Conservation (phyloP, 2,113 vertebrate species). For the Chaetops frenatus region DNA sequence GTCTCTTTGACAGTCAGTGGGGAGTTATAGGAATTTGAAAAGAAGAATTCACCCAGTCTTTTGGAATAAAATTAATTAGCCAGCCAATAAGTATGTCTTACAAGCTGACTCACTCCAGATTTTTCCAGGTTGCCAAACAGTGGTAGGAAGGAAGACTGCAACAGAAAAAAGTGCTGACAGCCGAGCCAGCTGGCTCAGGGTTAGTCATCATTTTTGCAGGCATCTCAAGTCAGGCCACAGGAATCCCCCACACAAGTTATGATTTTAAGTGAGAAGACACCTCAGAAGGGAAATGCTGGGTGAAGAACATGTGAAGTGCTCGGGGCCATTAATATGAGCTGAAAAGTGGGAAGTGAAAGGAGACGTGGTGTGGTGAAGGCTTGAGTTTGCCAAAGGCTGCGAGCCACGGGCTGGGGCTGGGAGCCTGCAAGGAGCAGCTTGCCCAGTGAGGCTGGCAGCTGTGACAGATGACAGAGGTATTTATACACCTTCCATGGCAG, state of each 20-base stretch:
- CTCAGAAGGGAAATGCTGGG: not conserved
- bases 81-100: not conserved
- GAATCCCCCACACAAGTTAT: not conserved
- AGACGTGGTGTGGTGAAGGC: not conserved
- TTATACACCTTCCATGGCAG: not conserved
- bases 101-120: not conserved
- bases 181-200: not conserved
- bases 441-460: not conserved
- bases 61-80: not conserved
- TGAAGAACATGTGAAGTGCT: not conserved
- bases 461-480: not conserved
- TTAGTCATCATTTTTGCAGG: not conserved
- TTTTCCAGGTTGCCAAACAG: not conserved
- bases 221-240: not conserved
- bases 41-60: not conserved
- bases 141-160: not conserved
- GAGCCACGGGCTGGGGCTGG: not conserved
- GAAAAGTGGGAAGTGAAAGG: not conserved
- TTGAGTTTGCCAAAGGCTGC: not conserved
- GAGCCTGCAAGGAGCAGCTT: not conserved
- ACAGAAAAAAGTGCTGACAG: not conserved
- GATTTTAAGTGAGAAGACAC: not conserved
- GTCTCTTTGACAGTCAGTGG: not conserved
- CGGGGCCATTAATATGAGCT: not conserved
- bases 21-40: not conserved